A percentile compares a stretch with the other conserved stretches of the same genome.
phyloP scores from a whole-genome alignment of 2,888 invertebrate genomes.

The Thalpophila matura region DNA sequence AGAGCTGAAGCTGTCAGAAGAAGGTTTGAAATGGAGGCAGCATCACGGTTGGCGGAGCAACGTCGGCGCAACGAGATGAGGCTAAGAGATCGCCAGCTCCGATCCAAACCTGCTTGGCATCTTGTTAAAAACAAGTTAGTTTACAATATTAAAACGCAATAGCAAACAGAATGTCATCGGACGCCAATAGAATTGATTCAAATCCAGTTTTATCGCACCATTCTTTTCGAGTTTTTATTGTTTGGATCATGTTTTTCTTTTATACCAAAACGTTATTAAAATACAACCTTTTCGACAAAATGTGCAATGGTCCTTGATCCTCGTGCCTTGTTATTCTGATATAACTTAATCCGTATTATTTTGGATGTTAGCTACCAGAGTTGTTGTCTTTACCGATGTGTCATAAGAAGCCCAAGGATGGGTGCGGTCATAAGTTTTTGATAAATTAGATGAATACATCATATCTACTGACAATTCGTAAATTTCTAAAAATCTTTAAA shows the following conservation, averaged over 20 bases:
- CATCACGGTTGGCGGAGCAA: slow-evolving; percentile 90
- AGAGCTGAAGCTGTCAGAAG: slow-evolving; percentile 92
- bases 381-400: not conserved
- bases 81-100: slow-evolving; percentile 91
- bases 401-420: not conserved
- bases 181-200: slow-evolving; percentile 25
- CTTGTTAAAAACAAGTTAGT: slow-evolving; percentile 91
- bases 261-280: not conserved
- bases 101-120: slow-evolving; percentile 93
- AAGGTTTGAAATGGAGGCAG: slow-evolving; percentile 92
- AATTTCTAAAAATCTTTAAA: slow-evolving; percentile 1
- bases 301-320: too few species aligned
- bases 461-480: not conserved
- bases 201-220: slow-evolving; percentile 13
- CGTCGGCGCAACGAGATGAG: slow-evolving; percentile 90
- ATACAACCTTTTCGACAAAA: not conserved
- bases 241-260: slow-evolving; percentile 1
- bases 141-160: slow-evolving; percentile 43
- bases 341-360: too few species aligned
- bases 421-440: not conserved
- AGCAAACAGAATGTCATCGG: slow-evolving; percentile 10
- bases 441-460: not conserved
- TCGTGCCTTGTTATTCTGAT: too few species aligned
- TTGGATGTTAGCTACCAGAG: too few species aligned
- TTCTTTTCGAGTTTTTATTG: slow-evolving; percentile 17